Percentiles rank a stretch among this genome's conserved stretches.
These are phyloP conservation scores for Lineus longissimus DNA, from an alignment of 1,140 invertebrate genomes.

Conservation along the genomic window DNA sequence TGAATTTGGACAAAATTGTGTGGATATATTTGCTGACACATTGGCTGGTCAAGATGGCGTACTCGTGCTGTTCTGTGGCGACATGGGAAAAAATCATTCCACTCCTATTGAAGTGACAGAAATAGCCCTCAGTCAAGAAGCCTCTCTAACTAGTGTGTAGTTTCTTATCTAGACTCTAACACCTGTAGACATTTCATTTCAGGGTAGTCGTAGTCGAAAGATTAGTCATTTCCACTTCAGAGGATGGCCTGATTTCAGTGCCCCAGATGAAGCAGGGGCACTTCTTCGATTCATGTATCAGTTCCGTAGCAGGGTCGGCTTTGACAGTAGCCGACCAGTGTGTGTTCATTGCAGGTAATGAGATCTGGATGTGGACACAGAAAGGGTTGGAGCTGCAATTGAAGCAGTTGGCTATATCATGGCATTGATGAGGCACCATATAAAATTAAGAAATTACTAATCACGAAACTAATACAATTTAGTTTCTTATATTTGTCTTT, in stretches of 20 bases:
- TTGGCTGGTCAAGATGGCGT: too few relatives aligned
- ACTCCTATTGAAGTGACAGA: too few relatives aligned
- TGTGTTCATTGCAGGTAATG: constrained; percentile 86
- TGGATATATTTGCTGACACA: too few relatives aligned
- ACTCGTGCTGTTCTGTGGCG: too few relatives aligned
- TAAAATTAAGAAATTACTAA: too few relatives aligned
- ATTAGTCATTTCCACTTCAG: constrained; percentile 73
- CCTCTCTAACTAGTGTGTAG: constrained; percentile 19
- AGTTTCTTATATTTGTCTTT: too few relatives aligned
- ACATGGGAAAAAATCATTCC: too few relatives aligned
- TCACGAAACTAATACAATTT: too few relatives aligned
- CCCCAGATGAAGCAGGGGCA: constrained; percentile 93
- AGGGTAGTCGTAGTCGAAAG: constrained; percentile 72
- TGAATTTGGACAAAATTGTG: too few relatives aligned
- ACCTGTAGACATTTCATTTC: constrained; percentile 1
- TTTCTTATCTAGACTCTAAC: constrained; percentile 13
- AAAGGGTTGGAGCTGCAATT: not conserved
- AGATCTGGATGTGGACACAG: not conserved
- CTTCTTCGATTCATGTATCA: constrained; percentile 92
- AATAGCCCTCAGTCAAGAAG: too few relatives aligned
- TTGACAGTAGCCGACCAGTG: constrained; percentile 68
- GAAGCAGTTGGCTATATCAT: too few relatives aligned
- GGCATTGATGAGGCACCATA: too few relatives aligned
- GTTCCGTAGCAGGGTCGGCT: constrained; percentile 73
- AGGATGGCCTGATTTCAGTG: constrained; percentile 98